Conservation (phyloP, 1,140 invertebrate genomes). For the Berghia stephanieae region DNA sequence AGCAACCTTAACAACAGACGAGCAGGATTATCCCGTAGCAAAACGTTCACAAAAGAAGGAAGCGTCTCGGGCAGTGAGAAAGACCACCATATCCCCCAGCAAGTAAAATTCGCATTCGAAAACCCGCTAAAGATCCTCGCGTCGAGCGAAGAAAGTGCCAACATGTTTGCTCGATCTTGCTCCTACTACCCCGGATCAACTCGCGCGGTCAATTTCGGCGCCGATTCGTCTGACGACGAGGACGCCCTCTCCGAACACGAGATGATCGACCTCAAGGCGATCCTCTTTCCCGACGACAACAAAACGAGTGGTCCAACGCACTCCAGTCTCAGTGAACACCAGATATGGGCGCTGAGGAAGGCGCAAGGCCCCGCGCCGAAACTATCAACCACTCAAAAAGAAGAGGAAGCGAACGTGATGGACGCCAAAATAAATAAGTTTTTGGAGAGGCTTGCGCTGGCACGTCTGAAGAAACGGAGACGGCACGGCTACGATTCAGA, state of each 20-base stretch:
- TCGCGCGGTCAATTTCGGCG: background rate
- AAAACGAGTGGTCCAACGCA: too few species aligned
- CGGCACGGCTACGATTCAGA: too few species aligned
- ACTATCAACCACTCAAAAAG: too few species aligned
- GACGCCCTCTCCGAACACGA: slow-evolving; percentile 45
- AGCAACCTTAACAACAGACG: too few species aligned
- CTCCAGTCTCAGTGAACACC: too few species aligned
- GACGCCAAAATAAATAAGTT: background rate
- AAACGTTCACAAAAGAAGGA: too few species aligned
- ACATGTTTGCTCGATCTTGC: slow-evolving; percentile 28
- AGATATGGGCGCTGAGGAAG: too few species aligned
- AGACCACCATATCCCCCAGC: too few species aligned
- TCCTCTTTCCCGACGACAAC: slow-evolving; percentile 4
- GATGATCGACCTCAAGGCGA: slow-evolving; percentile 33
- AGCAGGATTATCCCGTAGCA: too few species aligned
- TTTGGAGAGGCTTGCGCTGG: background rate
- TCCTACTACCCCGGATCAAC: slow-evolving; percentile 40
- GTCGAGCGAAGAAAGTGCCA: slow-evolving; percentile 1
- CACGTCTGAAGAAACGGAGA: too few species aligned
- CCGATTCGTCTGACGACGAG: slow-evolving; percentile 31
- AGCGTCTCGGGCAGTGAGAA: too few species aligned
- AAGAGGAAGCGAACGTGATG: background rate
- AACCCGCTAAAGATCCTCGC: slow-evolving; percentile 30
- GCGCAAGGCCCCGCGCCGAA: too few species aligned
- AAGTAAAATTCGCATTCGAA: slow-evolving; percentile 37